Evolutionary conservation across 2,888 invertebrate genomes (phyloP).

Genomic region (Folsomia manolachei): DNA sequence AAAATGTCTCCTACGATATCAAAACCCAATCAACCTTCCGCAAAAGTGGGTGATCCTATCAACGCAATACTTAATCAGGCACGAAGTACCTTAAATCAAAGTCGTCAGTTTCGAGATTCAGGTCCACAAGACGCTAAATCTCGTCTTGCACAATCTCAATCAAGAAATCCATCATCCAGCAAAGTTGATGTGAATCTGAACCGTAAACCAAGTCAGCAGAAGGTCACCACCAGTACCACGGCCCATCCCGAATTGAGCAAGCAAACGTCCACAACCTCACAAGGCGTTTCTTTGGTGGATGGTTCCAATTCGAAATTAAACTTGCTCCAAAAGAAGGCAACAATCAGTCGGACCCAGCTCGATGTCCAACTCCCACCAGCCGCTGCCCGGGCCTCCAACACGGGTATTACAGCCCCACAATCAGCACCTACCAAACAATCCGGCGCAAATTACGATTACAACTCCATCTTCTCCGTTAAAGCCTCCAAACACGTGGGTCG

Average conservation of each 20-base stretch:
- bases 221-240: background rate
- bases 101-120: constrained; percentile 27
- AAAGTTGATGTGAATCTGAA: background rate
- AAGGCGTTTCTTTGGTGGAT: background rate
- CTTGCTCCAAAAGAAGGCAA: background rate
- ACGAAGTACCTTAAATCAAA: constrained; percentile 24
- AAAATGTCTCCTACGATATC: background rate
- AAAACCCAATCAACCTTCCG: background rate
- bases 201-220: too few relatives aligned
- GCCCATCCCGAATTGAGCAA: background rate
- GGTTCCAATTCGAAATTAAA: background rate
- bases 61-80: constrained; percentile 33
- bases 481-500: background rate
- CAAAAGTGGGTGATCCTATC: background rate
- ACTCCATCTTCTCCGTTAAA: background rate
- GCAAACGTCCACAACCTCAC: background rate
- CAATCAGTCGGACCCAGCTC: background rate
- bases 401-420: too few relatives aligned
- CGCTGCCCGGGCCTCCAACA: too few relatives aligned
- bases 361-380: background rate
- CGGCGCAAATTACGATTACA: background rate
- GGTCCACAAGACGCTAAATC: background rate
- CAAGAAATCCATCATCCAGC: background rate
- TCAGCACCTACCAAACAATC: background rate
- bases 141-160: background rate